Evolutionary conservation across 2,113 vertebrate genomes (phyloP).

Genomic region (Fulmarus glacialis): DNA sequence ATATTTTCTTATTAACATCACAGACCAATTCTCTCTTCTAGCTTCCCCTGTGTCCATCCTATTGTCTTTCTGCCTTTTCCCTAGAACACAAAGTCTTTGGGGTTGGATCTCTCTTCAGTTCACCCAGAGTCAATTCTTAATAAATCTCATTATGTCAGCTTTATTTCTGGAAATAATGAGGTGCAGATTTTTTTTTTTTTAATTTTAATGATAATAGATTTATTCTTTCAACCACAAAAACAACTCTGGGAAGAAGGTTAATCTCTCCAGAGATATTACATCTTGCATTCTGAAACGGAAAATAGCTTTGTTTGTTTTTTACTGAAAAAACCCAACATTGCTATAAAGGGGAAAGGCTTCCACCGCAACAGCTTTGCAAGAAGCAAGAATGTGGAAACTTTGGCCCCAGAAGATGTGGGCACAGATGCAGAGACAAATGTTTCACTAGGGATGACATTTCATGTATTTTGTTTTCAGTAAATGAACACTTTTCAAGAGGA

Average conservation of each 20-base stretch:
- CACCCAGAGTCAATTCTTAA: neutral
- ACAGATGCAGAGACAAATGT: neutral
- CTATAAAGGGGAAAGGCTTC: neutral
- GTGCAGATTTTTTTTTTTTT: neutral
- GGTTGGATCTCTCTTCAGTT: neutral
- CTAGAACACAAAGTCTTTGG: neutral
- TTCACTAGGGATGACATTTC: constrained; percentile 1
- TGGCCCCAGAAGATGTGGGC: constrained; percentile 27
- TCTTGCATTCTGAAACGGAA: neutral
- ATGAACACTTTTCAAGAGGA: neutral
- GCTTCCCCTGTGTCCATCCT: neutral
- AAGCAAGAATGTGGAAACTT: constrained; percentile 31
- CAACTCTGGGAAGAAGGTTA: constrained; percentile 10
- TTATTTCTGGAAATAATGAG: constrained; percentile 31
- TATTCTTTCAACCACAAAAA: constrained; percentile 19
- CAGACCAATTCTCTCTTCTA: neutral
- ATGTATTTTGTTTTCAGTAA: neutral
- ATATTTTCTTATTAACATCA: neutral
- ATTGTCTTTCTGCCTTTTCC: constrained; percentile 21
- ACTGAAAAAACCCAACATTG: neutral
- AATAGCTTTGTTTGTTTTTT: neutral
- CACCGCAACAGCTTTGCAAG: constrained; percentile 4
- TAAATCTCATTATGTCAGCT: neutral
- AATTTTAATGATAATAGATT: constrained; percentile 31
- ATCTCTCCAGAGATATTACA: constrained; percentile 23